Conservation (phyloP, 1,140 invertebrate species). For the Dendrolimus punctatus region DNA sequence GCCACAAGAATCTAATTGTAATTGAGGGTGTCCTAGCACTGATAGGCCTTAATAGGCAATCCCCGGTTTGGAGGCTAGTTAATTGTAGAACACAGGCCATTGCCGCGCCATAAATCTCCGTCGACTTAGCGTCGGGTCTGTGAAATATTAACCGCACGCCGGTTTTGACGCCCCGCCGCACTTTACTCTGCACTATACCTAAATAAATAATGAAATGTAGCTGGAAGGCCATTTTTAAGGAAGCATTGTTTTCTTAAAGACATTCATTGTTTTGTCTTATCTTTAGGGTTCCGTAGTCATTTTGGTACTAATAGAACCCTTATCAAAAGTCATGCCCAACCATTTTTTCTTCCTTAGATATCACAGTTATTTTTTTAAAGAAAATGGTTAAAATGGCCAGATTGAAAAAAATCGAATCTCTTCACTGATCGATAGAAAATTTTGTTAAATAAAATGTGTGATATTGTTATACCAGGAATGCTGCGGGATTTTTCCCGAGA, state of each 20-base stretch:
- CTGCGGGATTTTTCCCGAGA: too few relatives aligned
- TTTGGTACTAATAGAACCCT: background rate
- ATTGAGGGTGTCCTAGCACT: too few relatives aligned
- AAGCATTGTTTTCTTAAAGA: slow-evolving; percentile 2
- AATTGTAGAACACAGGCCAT: slow-evolving; percentile 57
- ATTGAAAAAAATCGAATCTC: too few relatives aligned
- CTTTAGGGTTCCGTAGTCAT: slow-evolving; percentile 2
- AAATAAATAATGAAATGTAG: slow-evolving; percentile 48
- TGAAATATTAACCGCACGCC: slow-evolving; percentile 65
- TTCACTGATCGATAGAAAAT: too few relatives aligned
- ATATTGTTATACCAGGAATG: too few relatives aligned
- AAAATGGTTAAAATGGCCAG: too few relatives aligned
- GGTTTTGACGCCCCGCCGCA: slow-evolving; percentile 46
- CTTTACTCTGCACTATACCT: slow-evolving; percentile 15
- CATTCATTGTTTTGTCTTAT: too few relatives aligned
- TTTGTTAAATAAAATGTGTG: too few relatives aligned
- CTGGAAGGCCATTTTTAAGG: slow-evolving; percentile 20
- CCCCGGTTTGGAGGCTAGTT: slow-evolving; percentile 30
- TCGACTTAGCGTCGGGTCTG: slow-evolving; percentile 59
- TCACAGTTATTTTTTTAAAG: too few relatives aligned
- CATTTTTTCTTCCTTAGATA: too few relatives aligned
- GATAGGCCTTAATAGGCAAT: slow-evolving; percentile 5
- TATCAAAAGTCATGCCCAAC: too few relatives aligned
- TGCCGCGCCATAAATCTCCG: slow-evolving; percentile 55
- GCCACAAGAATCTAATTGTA: too few relatives aligned